phyloP scores from a whole-genome alignment of 2,888 invertebrate species.

The Lasioglossum lativentre region DNA sequence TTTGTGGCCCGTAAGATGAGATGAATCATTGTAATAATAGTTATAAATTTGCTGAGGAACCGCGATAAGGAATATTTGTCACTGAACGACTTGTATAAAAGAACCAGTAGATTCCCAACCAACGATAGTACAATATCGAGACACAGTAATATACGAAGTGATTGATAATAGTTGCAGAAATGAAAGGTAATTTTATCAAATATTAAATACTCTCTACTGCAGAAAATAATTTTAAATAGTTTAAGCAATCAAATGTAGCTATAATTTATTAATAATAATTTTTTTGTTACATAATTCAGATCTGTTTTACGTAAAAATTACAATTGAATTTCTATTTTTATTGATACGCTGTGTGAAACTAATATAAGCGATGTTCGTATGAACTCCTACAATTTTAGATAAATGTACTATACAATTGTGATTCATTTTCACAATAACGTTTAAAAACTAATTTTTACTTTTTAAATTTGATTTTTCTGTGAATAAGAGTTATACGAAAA shows the following conservation, averaged over 20 bases:
- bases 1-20: conserved; percentile 8
- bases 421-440: too few species aligned
- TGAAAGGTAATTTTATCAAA: conserved; percentile 45
- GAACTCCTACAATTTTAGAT: background rate
- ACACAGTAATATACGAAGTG: background rate
- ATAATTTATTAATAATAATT: background rate
- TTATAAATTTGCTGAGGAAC: conserved; percentile 58
- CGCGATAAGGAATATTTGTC: conserved; percentile 48
- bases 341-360: background rate
- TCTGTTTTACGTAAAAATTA: background rate
- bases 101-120: background rate
- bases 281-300: background rate
- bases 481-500: too few species aligned
- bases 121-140: conserved; percentile 13
- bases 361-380: background rate
- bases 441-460: too few species aligned
- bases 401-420: background rate
- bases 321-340: background rate
- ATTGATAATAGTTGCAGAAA: background rate
- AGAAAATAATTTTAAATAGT: background rate
- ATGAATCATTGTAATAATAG: conserved; percentile 66
- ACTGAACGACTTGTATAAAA: conserved; percentile 42
- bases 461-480: too few species aligned
- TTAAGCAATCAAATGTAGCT: background rate
- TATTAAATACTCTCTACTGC: background rate